Evolutionary conservation across 2,888 invertebrate species (phyloP), one percentile per base, ranked within the genome.

Genomic region (Agrochola circellaris): DNA sequence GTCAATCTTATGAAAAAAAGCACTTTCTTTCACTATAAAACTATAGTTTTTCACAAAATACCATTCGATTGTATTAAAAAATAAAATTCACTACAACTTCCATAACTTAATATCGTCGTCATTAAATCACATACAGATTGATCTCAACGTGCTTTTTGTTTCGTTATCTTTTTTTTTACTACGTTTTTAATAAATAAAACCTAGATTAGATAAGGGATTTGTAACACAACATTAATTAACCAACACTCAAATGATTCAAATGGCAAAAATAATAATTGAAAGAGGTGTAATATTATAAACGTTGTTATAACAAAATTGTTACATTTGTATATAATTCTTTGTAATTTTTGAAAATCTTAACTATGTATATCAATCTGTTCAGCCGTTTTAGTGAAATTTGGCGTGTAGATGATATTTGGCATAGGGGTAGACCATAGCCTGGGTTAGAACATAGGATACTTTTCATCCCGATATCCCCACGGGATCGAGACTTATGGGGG

Each of bases 161-260:
- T 60, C 26, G 4, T 67, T 34, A 77, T 58, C 30, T 26, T 58
- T 58, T 65, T 65, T 30, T 58, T 60, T 54, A 64, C 64, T 20
- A 51, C 7, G n/a, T 65, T 81, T 82, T 72, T 82, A 81, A 81
- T 81, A 54, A 81, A 82, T 71, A 38, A 15, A 8, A 42, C 61
- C 23, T 6, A 67, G 70, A 77, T 80, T 62, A 81, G 81, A 81
- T 81, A 77, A 68, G 83, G 34, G 13, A 26, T 62, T 67, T 15
- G 23, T 70, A 81, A 51, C 1, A 51, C 13, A 67, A 70, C 7
- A 30, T 48, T 61, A 48, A 71, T 34, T 45, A 76, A 30, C 5
- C 13, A 65, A 30, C 51, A 51, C 48, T 7, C 48, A 51, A 51
- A 51, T 51, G 20, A 51, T 51, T 51, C 17, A 51, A 51, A 51